Percentiles rank a stretch among this genome's conserved stretches.
These are phyloP conservation scores for Saguinus imperator DNA, from an alignment of 2,113 vertebrate species.

Conservation along the genomic window DNA sequence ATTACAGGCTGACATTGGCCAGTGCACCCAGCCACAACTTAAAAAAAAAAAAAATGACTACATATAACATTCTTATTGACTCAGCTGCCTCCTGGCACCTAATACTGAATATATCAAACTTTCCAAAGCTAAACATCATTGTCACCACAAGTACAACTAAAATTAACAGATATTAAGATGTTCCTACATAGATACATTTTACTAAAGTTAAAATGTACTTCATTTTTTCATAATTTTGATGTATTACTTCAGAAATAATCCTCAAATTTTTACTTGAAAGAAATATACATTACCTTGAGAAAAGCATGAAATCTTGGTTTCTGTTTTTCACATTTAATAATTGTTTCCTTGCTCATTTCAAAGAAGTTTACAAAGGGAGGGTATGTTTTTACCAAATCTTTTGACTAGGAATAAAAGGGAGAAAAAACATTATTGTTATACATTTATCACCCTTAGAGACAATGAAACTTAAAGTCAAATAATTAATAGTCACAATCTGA, in stretches of 20 bases:
- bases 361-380: slow-evolving; percentile 99
- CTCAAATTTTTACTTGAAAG: slow-evolving; percentile 34
- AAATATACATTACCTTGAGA: slow-evolving; percentile 88
- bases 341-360: slow-evolving; percentile 99
- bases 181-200: neutral
- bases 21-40: neutral
- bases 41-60: neutral
- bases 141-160: neutral
- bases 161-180: neutral
- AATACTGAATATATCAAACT: neutral
- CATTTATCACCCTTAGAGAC: neutral
- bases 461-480: neutral
- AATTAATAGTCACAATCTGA: neutral
- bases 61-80: neutral
- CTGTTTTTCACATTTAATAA: slow-evolving; percentile 96
- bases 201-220: neutral
- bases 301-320: slow-evolving; percentile 99
- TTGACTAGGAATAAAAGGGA: slow-evolving; percentile 87
- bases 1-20: neutral
- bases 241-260: slow-evolving; percentile 30
- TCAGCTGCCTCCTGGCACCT: neutral
- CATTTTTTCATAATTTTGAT: slow-evolving; percentile 6
- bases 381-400: slow-evolving; percentile 96
- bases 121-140: neutral
- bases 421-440: neutral